Evolutionary conservation across 2,888 invertebrate species (phyloP), one percentile per base, ranked within the genome.

Genomic region (Camponotus fellah): DNA sequence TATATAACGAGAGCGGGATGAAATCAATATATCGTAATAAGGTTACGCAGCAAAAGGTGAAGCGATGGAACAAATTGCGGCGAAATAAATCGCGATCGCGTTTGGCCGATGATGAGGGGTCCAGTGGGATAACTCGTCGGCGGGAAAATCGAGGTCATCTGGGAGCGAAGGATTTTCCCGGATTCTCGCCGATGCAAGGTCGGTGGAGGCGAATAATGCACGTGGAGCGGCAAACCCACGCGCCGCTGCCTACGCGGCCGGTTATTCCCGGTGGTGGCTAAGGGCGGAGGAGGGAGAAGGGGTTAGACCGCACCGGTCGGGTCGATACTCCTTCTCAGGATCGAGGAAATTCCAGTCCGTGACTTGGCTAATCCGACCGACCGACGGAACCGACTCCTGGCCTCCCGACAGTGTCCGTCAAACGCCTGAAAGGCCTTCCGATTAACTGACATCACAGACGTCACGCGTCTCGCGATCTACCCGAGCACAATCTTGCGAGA

Each of bases 261-360:
- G 79, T 80, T 80, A 80, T 72, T 80, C 75, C 74, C 79, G 14
- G 40, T 53, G 40, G 32, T 58, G 77, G 80, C 80, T 69, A 80
- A 68, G 81, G 82, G 82, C n/a, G 53, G 8, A 53, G n/a, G n/a
- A n/a, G 53, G 8, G 8, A 14, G 62, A 77, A 82, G 79, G 69
- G 82, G 75, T 62, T 37, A 75, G 80, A 76, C 81, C 81, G 53
- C 81, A 64, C 34, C 77, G 53, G 77, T 26, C 26, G 34, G 83
- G 71, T 85, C 85, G 71, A 82, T 85, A 85, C 71, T 76, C 49
- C 75, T 49, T 76, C 60, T 46, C 60, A 21, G 68, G 75, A 84
- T 84, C 84, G 74, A 84, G 84, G 84, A 84, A 83, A 84, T 82
- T 76, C 84, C 82, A 75, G 21, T 34, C n/a, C 49, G 74, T 68